phyloP scores from a whole-genome alignment of 2,888 invertebrate genomes.

The Drosophila peninsularis region DNA sequence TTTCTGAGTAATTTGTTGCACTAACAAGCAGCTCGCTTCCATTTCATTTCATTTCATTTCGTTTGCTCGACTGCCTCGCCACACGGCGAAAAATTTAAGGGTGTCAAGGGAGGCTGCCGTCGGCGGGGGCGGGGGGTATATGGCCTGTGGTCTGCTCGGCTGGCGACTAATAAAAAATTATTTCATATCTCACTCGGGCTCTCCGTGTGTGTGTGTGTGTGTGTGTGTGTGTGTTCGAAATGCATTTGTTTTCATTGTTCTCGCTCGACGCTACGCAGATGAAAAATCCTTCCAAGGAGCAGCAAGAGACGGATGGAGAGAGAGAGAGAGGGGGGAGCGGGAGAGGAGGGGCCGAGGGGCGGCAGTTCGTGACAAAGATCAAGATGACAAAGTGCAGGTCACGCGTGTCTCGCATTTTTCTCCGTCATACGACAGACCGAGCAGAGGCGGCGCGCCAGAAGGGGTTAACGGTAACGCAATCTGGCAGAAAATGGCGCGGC shows the following conservation, averaged over 20 bases:
- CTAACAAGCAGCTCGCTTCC: conserved; percentile 73
- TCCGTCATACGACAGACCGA: conserved; percentile 25
- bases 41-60: conserved; percentile 72
- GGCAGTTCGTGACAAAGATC: conserved; percentile 51
- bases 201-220: conserved; percentile 11
- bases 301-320: neutral
- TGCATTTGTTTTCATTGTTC: conserved; percentile 78
- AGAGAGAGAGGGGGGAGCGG: neutral
- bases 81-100: conserved; percentile 27
- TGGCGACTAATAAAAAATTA: conserved; percentile 73
- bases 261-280: conserved; percentile 34
- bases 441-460: neutral
- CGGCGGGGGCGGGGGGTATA: neutral
- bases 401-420: conserved; percentile 64
- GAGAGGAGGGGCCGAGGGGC: neutral
- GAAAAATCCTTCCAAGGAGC: conserved; percentile 23
- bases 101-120: neutral
- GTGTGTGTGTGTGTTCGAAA: conserved; percentile 44
- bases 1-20: conserved; percentile 75
- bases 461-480: conserved; percentile 13
- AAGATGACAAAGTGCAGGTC: conserved; percentile 76
- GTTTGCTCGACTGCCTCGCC: conserved; percentile 51
- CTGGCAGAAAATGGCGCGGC: conserved; percentile 43
- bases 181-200: conserved; percentile 62
- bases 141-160: conserved; percentile 20